Base-by-base conservation (phyloP, 53 echinoderm and acorn worm species). In the Holothuria scabra region DNA sequence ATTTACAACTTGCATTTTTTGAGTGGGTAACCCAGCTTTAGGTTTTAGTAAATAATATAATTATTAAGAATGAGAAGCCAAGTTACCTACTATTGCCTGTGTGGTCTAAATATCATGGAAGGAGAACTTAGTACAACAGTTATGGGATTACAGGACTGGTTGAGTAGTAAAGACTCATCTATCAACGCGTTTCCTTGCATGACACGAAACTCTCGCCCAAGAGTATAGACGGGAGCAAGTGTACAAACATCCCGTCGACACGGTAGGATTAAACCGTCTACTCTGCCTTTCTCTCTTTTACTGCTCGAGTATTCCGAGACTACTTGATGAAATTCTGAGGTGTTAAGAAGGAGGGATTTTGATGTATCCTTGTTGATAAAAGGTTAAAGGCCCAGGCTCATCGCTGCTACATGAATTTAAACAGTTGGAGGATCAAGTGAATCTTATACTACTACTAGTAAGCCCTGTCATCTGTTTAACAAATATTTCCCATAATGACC, bases 241-340 rank as follows among this genome's bases (percentile, higher is more conserved):
- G 71, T 71, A 71, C 71, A 71, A 71, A 71, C 71, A 71, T 48
- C 37, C 44, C 71, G 46, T 71, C 71, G 71, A 44, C 71, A 71
- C 71, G 46, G 46, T 26, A 25, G 71, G 48, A 46, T 71, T 46
- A 71, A 71, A 44, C 0, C 71, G 71, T 71, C 71, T 48, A 71
- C n/a, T 71, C 52, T 52, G 16, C 52, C 52, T 52, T 52, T 52
- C 52, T 52, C 52, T 52, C 52, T 52, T 18, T 48, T 52, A 18
- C 52, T 52, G 52, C 16, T 52, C 52, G 52, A 0, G 52, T 52
- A 52, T 52, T 52, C 52, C 52, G 18, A 4, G 52, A 52, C 20
- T 33, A 33, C 68, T 32, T 44, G 71, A 30, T 71, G 71, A 71
- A 44, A 71, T 41, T 71, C 34, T 24, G 41, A 23, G 71, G 46